Conservation (phyloP, 1,140 invertebrate species). For the Oedothorax gibbosus region DNA sequence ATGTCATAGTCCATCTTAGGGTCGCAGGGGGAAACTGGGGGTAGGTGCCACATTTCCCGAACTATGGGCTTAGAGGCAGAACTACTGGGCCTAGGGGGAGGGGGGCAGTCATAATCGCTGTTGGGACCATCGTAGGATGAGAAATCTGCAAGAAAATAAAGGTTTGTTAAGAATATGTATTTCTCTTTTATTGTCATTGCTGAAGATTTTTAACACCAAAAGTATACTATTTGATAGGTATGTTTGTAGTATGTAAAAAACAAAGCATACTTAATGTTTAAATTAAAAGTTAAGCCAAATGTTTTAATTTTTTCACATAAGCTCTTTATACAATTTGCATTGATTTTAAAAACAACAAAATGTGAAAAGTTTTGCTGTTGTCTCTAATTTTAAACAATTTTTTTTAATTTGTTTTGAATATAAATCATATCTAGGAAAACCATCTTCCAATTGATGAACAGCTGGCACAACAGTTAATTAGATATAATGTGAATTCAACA, state of each 20-base stretch:
- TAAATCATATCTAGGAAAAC: no score
- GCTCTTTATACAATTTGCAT: no score
- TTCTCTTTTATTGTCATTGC: background rate
- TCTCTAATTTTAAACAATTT: no score
- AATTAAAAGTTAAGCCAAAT: no score
- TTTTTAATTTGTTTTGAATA: no score
- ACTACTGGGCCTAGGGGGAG: slow-evolving; percentile 38
- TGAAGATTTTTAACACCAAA: background rate
- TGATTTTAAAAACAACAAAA: no score
- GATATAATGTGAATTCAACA: no score
- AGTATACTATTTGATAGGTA: background rate
- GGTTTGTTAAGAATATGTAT: background rate
- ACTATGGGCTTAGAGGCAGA: background rate
- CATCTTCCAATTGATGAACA: no score
- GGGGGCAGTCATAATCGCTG: slow-evolving; percentile 38
- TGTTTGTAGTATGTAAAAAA: background rate
- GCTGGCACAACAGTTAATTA: no score
- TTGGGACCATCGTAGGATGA: slow-evolving; percentile 12
- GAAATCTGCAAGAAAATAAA: slow-evolving; percentile 39
- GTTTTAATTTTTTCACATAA: no score
- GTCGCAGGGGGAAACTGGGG: background rate
- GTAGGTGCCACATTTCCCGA: background rate
- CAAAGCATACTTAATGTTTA: no score
- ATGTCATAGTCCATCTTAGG: slow-evolving; percentile 48
- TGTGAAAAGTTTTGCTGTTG: no score